Evolutionary conservation across 2,888 invertebrate genomes (phyloP).

Genomic region (Parnassius glacialis): DNA sequence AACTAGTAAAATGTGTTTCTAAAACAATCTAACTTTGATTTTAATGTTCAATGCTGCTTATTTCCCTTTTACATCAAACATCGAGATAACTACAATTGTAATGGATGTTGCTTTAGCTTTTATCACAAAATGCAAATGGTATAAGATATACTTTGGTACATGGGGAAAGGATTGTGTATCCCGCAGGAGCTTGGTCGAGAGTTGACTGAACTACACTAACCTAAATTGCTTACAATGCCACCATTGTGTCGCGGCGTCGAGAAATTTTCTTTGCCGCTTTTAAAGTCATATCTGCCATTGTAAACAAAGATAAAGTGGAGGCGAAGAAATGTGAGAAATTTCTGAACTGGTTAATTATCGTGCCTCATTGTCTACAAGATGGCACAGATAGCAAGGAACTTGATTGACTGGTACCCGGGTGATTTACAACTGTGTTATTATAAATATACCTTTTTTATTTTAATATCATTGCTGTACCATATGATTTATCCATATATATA

Average conservation of each 20-base stretch:
- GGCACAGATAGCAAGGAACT: constrained; percentile 3
- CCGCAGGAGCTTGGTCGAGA: constrained; percentile 62
- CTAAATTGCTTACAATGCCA: constrained; percentile 69
- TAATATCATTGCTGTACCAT: no score
- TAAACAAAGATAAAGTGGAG: constrained; percentile 47
- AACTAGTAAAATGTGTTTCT: constrained; percentile 29
- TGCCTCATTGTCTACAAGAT: constrained; percentile 26
- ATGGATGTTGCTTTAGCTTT: constrained; percentile 36
- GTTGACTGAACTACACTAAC: constrained; percentile 76
- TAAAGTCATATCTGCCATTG: constrained; percentile 47
- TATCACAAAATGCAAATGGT: neutral
- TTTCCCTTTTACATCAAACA: neutral
- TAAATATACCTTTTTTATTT: no score
- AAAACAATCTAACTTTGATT: constrained; percentile 6
- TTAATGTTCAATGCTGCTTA: constrained; percentile 38
- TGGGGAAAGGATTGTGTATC: constrained; percentile 58
- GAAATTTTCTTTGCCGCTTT: constrained; percentile 55
- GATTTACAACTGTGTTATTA: no score
- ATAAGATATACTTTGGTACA: constrained; percentile 35
- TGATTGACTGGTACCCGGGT: constrained; percentile 18
- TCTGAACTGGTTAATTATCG: constrained; percentile 31
- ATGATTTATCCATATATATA: no score
- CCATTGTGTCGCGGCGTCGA: constrained; percentile 60
- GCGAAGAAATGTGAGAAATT: constrained; percentile 32
- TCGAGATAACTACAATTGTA: constrained; percentile 31